These are phyloP conservation scores for Eretmochelys imbricata DNA, from an alignment of 2,113 vertebrate species.

Conservation along the genomic window DNA sequence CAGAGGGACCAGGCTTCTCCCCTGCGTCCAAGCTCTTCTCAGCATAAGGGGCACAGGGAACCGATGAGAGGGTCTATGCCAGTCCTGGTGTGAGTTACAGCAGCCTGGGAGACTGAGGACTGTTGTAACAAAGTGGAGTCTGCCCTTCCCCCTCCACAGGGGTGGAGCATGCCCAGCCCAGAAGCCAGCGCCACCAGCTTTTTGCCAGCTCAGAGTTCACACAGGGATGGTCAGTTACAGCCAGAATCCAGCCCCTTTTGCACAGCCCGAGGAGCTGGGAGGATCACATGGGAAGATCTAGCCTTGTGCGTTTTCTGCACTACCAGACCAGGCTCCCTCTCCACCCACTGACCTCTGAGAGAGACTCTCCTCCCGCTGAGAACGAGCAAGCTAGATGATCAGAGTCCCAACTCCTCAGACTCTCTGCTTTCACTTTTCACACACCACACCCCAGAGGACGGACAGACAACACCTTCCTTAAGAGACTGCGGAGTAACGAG, in stretches of 20 bases:
- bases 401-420: neutral
- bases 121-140: neutral
- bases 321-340: neutral
- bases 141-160: neutral
- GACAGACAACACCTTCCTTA: accelerated
- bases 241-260: neutral
- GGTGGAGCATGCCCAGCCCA: neutral
- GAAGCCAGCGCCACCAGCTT: neutral
- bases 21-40: neutral
- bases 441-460: neutral
- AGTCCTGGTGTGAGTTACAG: neutral
- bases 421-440: neutral
- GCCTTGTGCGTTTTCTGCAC: neutral
- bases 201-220: neutral
- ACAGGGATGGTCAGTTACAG: neutral
- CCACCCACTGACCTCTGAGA: neutral
- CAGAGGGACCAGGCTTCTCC: too few relatives aligned
- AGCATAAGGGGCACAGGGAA: too few relatives aligned
- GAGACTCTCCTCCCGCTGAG: neutral
- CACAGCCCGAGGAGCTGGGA: neutral
- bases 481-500: neutral
- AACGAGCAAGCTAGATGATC: neutral
- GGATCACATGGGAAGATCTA: neutral
- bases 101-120: neutral
- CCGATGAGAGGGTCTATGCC: neutral